phyloP scores from a whole-genome alignment of 2,797 vertebrate species.

The Pipistrellus nathusii region DNA sequence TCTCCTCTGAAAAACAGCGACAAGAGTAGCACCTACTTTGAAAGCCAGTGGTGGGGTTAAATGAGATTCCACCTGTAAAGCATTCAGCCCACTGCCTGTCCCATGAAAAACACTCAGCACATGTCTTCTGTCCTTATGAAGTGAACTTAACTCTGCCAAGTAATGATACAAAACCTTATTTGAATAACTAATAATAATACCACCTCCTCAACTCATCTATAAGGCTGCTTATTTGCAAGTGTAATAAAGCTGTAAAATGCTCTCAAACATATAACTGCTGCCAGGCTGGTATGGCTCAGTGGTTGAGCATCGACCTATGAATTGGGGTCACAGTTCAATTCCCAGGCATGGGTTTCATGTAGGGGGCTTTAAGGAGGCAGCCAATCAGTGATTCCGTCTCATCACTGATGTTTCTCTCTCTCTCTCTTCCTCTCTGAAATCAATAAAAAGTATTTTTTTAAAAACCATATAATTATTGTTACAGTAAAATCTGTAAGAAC shows the following conservation, averaged over 20 bases:
- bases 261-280: neutral
- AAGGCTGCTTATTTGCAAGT: neutral
- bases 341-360: too few relatives aligned
- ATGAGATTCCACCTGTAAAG: neutral
- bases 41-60: neutral
- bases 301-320: too few relatives aligned
- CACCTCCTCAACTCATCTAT: neutral
- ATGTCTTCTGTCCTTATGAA: neutral
- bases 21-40: neutral
- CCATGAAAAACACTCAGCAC: neutral
- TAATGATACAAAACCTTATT: neutral
- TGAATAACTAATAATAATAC: neutral
- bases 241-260: neutral
- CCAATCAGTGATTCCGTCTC: too few relatives aligned
- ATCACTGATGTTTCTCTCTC: too few relatives aligned
- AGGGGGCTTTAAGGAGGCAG: too few relatives aligned
- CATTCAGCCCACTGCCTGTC: rapidly evolving
- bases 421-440: too few relatives aligned
- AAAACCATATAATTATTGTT: too few relatives aligned
- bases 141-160: neutral
- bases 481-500: neutral
- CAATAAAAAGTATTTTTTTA: too few relatives aligned
- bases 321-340: too few relatives aligned
- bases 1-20: neutral
- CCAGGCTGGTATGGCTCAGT: too few relatives aligned